Percentiles rank a stretch among this genome's conserved stretches.
phyloP scores from a whole-genome alignment of 1,140 invertebrate species.

The Drosophila elegans region DNA sequence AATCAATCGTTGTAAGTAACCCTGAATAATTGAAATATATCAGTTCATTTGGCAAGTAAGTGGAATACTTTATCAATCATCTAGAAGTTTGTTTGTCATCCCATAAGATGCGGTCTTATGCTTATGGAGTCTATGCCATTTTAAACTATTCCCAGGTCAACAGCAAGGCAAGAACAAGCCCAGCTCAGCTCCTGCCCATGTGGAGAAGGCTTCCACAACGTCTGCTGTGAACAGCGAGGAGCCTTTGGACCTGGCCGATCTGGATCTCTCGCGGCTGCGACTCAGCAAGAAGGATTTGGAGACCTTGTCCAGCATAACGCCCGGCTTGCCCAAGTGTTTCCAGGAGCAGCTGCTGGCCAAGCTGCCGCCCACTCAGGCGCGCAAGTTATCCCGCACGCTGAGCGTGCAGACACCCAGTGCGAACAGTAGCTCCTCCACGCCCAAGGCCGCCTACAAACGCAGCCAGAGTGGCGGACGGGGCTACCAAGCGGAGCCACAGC shows the following conservation, averaged over 20 bases:
- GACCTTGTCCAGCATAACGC: conserved; percentile 88
- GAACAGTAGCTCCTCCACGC: conserved; percentile 18
- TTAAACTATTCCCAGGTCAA: conserved; percentile 49
- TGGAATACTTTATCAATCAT: conserved; percentile 13
- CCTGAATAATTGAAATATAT: background rate
- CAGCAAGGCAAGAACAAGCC: conserved; percentile 46
- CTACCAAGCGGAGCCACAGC: conserved; percentile 40
- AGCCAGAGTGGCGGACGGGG: conserved; percentile 79
- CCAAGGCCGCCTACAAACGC: conserved; percentile 73
- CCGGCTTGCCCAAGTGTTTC: conserved; percentile 87
- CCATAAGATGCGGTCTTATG: no score
- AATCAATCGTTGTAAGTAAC: conserved; percentile 34
- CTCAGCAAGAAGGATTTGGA: conserved; percentile 88
- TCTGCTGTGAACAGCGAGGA: conserved; percentile 64
- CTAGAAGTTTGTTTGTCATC: background rate
- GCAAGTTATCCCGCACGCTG: conserved; percentile 87
- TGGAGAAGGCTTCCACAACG: conserved; percentile 18
- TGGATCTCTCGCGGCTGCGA: conserved; percentile 88
- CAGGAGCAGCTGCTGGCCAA: conserved; percentile 88
- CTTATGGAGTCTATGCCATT: background rate
- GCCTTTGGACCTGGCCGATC: conserved; percentile 87
- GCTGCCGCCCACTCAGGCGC: conserved; percentile 87
- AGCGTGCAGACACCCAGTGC: conserved; percentile 85
- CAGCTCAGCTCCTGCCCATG: conserved; percentile 50
- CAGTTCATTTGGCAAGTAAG: conserved; percentile 44